A percentile compares a stretch with the other conserved stretches of the same genome.
phyloP scores from a whole-genome alignment of 2,888 invertebrate species.

The Nysson spinosus region DNA sequence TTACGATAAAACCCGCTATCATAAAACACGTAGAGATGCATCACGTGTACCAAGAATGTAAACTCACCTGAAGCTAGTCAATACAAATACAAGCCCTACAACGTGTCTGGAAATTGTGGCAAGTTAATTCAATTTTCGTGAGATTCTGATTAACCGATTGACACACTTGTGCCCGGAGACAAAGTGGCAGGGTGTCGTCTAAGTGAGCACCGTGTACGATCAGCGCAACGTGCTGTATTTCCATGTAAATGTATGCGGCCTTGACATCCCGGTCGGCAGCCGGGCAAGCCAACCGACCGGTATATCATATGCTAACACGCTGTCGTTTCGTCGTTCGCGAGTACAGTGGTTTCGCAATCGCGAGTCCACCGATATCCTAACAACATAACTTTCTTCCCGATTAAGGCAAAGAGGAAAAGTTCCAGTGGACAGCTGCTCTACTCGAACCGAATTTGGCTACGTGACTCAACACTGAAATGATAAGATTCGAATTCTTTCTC shows the following conservation, averaged over 20 bases:
- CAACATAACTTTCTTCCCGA: constrained; percentile 28
- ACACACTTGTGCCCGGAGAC: constrained; percentile 6
- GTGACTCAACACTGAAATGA: no score
- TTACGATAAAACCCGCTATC: no score
- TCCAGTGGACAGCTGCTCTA: no score
- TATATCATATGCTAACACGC: constrained; percentile 52
- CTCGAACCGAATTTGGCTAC: no score
- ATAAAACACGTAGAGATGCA: no score
- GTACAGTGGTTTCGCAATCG: constrained; percentile 49
- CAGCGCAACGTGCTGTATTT: constrained; percentile 38
- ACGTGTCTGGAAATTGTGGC: no score
- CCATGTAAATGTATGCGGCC: constrained; percentile 67
- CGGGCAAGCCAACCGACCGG: constrained; percentile 35
- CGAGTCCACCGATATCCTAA: constrained; percentile 19
- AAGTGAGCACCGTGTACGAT: constrained; percentile 19
- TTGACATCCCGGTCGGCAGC: constrained; percentile 63
- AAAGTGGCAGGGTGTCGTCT: constrained; percentile 25
- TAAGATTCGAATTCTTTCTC: no score
- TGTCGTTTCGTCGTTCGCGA: constrained; percentile 44
- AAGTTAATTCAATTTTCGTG: no score
- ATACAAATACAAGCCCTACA: no score
- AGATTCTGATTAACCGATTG: not conserved
- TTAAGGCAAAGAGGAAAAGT: not conserved
- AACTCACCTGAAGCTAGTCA: no score
- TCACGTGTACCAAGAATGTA: no score